Base-by-base conservation (phyloP, 2,113 vertebrate species). In the Zeus faber region DNA sequence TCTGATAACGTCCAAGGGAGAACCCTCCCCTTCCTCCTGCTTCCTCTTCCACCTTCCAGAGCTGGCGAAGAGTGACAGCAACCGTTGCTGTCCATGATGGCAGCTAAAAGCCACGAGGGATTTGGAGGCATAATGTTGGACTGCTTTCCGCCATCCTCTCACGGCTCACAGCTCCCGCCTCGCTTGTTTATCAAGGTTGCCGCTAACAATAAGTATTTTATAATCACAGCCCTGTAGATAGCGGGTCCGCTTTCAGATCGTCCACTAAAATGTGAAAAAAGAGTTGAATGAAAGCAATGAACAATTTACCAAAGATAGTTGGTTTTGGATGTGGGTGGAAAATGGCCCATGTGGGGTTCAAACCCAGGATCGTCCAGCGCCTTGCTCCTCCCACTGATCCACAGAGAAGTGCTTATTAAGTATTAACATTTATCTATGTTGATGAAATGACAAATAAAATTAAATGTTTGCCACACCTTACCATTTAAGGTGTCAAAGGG, bases 91-190 rank as follows among this genome's bases (percentile, higher is more conserved):
- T n/a, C n/a, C n/a, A n/a, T 67, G 70, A 74, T 67, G 70, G 76
- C 47, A 53, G 50, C 66, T 67, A 58, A 70, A 65, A 65, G 53
- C 62, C 35, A 49, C 55, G 1, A 49, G 70, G 62, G 51, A 70
- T 65, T 77, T 45, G 18, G 29, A 52, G 43, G 44, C 61, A 70
- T 76, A 54, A 69, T 70, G 75, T 74, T 67, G 52, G 63, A 77
- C 74, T 73, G 64, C 58, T 59, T 72, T 67, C 66, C 58, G 44
- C 66, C 25, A 25, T 72, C 63, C 52, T 71, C 48, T 67, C 49
- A 49, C 47, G 64, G 49, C 47, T 58, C n/a, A n/a, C n/a, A n/a
- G n/a, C n/a, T n/a, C n/a, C n/a, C 29, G 21, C 22, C 54, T 59
- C 57, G 17, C 17, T 18, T 26, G 26, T n/a, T 25, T 9, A 79